Conservation (phyloP, 2,113 vertebrate genomes). For the Scartelaos histophorus region DNA sequence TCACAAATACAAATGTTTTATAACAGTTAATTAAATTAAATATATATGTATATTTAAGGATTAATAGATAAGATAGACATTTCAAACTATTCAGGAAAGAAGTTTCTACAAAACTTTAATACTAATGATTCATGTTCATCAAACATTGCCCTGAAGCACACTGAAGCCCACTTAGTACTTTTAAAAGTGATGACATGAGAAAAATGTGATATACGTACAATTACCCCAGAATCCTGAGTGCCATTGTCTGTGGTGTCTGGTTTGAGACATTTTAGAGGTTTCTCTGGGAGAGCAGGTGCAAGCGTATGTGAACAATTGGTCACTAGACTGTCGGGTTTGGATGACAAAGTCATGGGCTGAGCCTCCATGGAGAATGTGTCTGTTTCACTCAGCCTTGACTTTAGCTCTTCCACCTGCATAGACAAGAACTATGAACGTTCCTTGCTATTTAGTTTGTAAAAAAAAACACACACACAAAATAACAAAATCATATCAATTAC, state of each 20-base stretch:
- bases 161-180: background rate
- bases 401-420: slow-evolving; percentile 88
- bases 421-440: slow-evolving; percentile 9
- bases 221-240: slow-evolving; percentile 39
- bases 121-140: background rate
- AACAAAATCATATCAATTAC: background rate
- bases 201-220: slow-evolving; percentile 29
- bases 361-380: slow-evolving; percentile 69
- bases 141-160: background rate
- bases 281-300: slow-evolving; percentile 66
- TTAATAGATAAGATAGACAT: background rate
- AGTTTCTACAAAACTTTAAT: background rate
- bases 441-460: background rate
- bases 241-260: background rate
- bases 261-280: slow-evolving; percentile 42
- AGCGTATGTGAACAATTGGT: slow-evolving; percentile 25
- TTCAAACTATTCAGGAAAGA: background rate
- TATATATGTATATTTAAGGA: background rate
- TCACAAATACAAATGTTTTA: too few species aligned
- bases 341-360: fast-evolving
- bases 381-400: slow-evolving; percentile 75
- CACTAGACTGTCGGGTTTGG: slow-evolving; percentile 40
- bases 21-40: background rate
- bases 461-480: background rate
- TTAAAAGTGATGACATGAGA: background rate